phyloP scores from a whole-genome alignment of 2,888 invertebrate species.

The Lacanobia oleracea region DNA sequence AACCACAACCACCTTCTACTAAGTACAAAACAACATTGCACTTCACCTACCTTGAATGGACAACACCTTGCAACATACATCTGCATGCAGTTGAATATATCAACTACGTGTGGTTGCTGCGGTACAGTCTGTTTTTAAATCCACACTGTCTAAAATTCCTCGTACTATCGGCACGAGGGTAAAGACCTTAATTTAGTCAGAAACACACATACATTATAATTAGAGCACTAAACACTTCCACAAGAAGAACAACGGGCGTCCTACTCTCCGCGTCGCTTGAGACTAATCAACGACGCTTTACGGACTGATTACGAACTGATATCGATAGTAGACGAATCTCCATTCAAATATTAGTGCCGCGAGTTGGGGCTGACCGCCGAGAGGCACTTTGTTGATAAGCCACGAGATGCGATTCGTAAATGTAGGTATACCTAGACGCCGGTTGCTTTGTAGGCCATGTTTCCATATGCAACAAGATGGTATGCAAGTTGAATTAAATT shows the following conservation, averaged over 20 bases:
- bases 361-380: background rate
- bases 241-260: conserved; percentile 5
- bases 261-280: conserved; percentile 26
- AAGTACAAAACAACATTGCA: background rate
- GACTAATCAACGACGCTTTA: conserved; percentile 42
- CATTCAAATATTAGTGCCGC: conserved; percentile 44
- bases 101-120: too few relatives aligned
- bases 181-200: background rate
- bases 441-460: too few relatives aligned
- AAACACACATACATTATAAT: background rate
- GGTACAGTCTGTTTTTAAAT: too few relatives aligned
- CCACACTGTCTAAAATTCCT: background rate
- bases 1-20: background rate
- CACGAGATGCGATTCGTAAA: background rate
- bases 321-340: conserved; percentile 2
- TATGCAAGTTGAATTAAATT: too few relatives aligned
- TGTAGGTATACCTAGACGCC: too few relatives aligned
- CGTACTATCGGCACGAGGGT: background rate
- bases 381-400: background rate
- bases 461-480: too few relatives aligned
- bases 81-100: too few relatives aligned
- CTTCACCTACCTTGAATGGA: conserved; percentile 12
- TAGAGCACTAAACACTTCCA: conserved; percentile 1
- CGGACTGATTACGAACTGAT: conserved; percentile 27
- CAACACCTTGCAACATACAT: too few relatives aligned